Evolutionary conservation across 2,113 vertebrate genomes (phyloP).

Genomic region (Thomomys bottae): DNA sequence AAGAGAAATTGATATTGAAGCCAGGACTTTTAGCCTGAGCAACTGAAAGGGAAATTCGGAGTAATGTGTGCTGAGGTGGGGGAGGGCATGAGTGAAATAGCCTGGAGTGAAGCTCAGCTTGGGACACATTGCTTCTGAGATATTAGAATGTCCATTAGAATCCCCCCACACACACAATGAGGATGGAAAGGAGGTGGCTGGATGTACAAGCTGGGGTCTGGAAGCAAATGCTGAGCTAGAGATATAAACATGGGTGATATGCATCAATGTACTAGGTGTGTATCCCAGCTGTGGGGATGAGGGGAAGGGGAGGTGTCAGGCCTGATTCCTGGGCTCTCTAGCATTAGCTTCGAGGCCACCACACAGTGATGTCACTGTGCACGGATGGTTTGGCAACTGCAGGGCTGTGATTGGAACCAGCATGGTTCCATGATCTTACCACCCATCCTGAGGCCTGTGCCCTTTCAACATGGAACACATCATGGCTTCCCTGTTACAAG

Average conservation of each 20-base stretch:
- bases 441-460: too few species aligned
- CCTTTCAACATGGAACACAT: not conserved
- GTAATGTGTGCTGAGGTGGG: not conserved
- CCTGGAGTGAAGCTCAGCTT: not conserved
- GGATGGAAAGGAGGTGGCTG: too few species aligned
- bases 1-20: not conserved
- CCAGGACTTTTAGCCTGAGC: not conserved
- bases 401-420: not conserved
- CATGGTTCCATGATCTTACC: too few species aligned
- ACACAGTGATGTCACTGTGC: too few species aligned
- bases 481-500: not conserved
- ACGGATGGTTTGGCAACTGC: not conserved
- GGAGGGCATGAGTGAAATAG: not conserved
- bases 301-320: fast-evolving
- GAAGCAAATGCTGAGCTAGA: not conserved
- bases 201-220: not conserved
- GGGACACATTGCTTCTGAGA: not conserved
- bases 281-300: not conserved
- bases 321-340: not conserved
- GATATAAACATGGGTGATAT: not conserved
- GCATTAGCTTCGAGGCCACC: not conserved
- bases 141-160: not conserved
- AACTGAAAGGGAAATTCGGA: not conserved
- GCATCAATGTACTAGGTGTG: fast-evolving
- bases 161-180: fast-evolving